Evolutionary conservation across 2,113 vertebrate genomes (phyloP).

Genomic region (Eonycteris spelaea): DNA sequence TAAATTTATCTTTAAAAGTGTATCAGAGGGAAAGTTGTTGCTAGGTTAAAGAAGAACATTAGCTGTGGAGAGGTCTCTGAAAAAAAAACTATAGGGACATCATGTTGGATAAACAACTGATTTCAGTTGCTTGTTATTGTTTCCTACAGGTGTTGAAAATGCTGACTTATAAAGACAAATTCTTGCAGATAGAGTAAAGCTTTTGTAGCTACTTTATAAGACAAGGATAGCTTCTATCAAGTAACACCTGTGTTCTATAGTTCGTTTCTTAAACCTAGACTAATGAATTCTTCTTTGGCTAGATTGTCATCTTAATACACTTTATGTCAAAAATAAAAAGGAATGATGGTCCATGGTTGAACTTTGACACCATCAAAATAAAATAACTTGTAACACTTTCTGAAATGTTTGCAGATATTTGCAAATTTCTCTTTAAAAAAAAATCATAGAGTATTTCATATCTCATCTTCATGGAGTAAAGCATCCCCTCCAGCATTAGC

Average conservation of each 20-base stretch:
- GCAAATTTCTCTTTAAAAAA: neutral
- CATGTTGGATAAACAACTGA: neutral
- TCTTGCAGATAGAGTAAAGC: neutral
- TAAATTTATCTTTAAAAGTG: neutral
- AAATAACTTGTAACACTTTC: slow-evolving; percentile 41
- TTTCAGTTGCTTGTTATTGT: neutral
- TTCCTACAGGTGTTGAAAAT: slow-evolving; percentile 17
- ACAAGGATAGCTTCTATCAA: neutral
- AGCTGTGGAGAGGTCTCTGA: neutral
- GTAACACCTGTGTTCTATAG: neutral
- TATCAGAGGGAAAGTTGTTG: neutral
- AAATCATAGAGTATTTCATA: neutral
- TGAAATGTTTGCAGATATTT: slow-evolving; percentile 54
- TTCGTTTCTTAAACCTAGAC: neutral
- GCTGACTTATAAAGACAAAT: neutral
- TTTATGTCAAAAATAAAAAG: neutral
- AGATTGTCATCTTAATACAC: neutral
- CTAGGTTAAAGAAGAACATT: neutral
- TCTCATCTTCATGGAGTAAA: neutral
- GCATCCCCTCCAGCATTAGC: neutral
- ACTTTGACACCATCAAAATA: neutral
- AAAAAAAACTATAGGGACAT: neutral
- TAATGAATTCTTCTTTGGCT: neutral
- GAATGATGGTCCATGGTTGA: neutral
- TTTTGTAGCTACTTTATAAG: slow-evolving; percentile 4